Base-by-base conservation (phyloP, 1,140 invertebrate species). In the Drosophila tropicalis region DNA sequence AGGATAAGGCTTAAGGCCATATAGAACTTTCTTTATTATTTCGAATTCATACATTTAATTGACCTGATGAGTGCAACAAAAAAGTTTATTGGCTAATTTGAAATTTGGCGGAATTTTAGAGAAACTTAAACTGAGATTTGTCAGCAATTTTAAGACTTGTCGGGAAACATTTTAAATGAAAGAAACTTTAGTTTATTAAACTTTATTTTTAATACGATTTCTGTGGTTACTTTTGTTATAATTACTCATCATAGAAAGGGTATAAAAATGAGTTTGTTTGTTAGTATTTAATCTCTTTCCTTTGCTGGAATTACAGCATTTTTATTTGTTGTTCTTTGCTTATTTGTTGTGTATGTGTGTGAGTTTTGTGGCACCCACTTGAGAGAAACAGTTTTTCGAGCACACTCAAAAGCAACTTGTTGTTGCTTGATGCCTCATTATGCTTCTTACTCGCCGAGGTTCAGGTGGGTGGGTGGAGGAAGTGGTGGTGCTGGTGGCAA, bases 361-460 rank as follows among this genome's bases (percentile, higher is more conserved):
- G 5, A n/a, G 15, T 36, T 58, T 36, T 36, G 56, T 22, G 29
- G n/a, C 19, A 36, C n/a, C 56, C 32, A 58, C 56, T 58, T 58
- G 56, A 36, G 32, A 36, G 32, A 58, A 32, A 58, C 32, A 17
- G 32, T 58, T 58, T 58, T 58, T 32, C 7, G 32, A 36, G 56
- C 36, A 36, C 34, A 58, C 56, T 58, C 15, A 17, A 58, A 58
- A 36, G 56, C 56, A 36, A 32, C 17, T 58, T 58, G 56, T 58
- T 36, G 56, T 19, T 36, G 56, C 44, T 61, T 40, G 74, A 57
- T 70, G 74, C 75, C 75, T 66, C 75, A 77, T 77, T 77, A 77
- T 77, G 72, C 51, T 67, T 63, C 22, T 64, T 61, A 36, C 19
- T 25, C 40, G 9, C 39, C 1, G 34, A 10, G 9, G 25, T 10